Evolutionary conservation across 2,888 invertebrate species (phyloP).

Genomic region (Venusia cambrica): DNA sequence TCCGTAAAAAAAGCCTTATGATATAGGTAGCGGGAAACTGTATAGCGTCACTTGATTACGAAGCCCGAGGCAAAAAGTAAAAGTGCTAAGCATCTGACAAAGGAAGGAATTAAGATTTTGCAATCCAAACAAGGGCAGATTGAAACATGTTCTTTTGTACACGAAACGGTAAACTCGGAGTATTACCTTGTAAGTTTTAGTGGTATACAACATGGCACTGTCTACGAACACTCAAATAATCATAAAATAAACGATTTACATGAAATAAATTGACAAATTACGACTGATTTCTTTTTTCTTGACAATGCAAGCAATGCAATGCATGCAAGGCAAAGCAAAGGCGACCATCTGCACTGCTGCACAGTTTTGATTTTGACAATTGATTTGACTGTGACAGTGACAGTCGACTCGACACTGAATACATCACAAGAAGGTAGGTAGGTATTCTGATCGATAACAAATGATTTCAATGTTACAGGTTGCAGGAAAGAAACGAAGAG

Average conservation of each 20-base stretch:
- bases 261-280: conserved; percentile 58
- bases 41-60: conserved; percentile 31
- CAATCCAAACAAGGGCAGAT: conserved; percentile 71
- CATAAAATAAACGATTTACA: conserved; percentile 55
- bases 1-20: conserved; percentile 35
- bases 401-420: no score
- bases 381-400: conserved; percentile 42
- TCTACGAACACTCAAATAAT: conserved; percentile 49
- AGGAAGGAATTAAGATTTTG: conserved; percentile 75
- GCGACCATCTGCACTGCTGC: conserved; percentile 19
- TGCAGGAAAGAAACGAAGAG: no score
- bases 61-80: conserved; percentile 57
- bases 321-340: conserved; percentile 32
- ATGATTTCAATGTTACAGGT: no score
- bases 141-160: conserved; percentile 61
- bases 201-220: conserved; percentile 56
- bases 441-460: no score
- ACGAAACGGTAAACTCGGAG: conserved; percentile 32
- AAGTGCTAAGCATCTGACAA: conserved; percentile 68
- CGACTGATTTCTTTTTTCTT: conserved; percentile 57
- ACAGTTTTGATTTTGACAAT: conserved; percentile 49
- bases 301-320: conserved; percentile 32
- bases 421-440: no score
- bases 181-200: conserved; percentile 46
- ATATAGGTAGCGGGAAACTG: conserved; percentile 57